Evolutionary conservation across 2,113 vertebrate species (phyloP).

Genomic region (Protobothrops mucrosquamatus): DNA sequence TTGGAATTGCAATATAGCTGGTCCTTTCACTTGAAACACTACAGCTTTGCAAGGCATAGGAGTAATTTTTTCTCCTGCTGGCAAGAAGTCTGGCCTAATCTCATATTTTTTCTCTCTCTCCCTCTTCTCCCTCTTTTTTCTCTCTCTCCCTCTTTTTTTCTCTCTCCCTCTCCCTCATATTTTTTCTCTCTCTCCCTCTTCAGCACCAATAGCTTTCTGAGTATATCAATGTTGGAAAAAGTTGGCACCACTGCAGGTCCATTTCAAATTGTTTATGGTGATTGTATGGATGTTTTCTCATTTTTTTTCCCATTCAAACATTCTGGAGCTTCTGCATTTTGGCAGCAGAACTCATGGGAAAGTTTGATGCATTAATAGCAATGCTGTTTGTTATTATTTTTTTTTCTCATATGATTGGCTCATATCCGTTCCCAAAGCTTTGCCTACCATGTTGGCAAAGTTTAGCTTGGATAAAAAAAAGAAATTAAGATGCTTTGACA

Average conservation of each 20-base stretch:
- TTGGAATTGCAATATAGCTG: not conserved
- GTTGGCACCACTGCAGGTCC: not conserved
- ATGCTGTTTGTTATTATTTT: not conserved
- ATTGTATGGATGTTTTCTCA: not conserved
- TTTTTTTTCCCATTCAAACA: accelerated
- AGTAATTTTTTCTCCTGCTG: not conserved
- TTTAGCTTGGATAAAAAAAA: slow-evolving; percentile 40
- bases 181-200: not conserved
- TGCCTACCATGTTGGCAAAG: slow-evolving; percentile 41
- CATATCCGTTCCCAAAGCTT: slow-evolving; percentile 41
- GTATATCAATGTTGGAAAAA: not conserved
- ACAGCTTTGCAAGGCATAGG: not conserved
- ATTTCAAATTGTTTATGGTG: not conserved
- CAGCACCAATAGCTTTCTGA: slow-evolving; percentile 6
- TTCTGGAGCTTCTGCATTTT: slow-evolving; percentile 25
- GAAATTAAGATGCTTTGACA: slow-evolving; percentile 32
- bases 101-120: not conserved
- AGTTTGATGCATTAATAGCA: not conserved
- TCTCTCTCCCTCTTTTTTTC: not conserved
- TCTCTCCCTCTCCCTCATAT: no score
- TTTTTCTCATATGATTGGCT: slow-evolving; percentile 49
- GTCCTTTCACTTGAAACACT: not conserved
- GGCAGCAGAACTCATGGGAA: not conserved
- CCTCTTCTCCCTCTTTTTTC: not conserved
- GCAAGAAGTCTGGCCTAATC: not conserved